These are phyloP conservation scores for Spondyliosoma cantharus DNA, from an alignment of 2,797 vertebrate species.

Conservation along the genomic window DNA sequence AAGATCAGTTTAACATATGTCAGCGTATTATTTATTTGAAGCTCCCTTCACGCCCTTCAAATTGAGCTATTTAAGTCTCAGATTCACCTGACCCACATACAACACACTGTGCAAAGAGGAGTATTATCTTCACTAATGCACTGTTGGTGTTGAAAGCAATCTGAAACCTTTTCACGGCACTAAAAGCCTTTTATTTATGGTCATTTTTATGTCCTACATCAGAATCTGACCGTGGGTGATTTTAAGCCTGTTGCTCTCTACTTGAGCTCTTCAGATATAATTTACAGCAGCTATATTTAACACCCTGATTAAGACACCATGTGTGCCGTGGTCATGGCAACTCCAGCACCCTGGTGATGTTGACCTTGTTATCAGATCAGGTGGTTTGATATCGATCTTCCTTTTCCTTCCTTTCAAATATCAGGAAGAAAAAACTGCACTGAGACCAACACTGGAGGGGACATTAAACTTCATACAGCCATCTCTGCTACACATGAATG, in stretches of 20 bases:
- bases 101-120: neutral
- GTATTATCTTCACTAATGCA: neutral
- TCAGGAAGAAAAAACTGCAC: neutral
- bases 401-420: neutral
- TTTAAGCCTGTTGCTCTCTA: neutral
- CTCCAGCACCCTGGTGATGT: neutral
- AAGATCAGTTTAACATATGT: neutral
- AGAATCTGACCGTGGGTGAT: neutral
- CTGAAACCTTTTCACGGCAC: neutral
- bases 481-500: neutral
- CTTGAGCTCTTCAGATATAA: neutral
- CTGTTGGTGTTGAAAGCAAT: neutral
- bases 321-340: slow-evolving; percentile 16
- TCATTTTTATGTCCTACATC: neutral
- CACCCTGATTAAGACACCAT: slow-evolving; percentile 15
- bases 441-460: neutral
- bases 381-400: neutral
- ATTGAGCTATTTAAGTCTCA: neutral
- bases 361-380: slow-evolving; percentile 23
- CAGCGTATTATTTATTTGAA: neutral
- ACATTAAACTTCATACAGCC: neutral
- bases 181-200: neutral
- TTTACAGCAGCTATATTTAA: slow-evolving; percentile 13
- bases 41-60: neutral
- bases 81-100: neutral